These are phyloP conservation scores for Caiman crocodilus DNA, from an alignment of 2,797 vertebrate genomes.

Conservation along the genomic window DNA sequence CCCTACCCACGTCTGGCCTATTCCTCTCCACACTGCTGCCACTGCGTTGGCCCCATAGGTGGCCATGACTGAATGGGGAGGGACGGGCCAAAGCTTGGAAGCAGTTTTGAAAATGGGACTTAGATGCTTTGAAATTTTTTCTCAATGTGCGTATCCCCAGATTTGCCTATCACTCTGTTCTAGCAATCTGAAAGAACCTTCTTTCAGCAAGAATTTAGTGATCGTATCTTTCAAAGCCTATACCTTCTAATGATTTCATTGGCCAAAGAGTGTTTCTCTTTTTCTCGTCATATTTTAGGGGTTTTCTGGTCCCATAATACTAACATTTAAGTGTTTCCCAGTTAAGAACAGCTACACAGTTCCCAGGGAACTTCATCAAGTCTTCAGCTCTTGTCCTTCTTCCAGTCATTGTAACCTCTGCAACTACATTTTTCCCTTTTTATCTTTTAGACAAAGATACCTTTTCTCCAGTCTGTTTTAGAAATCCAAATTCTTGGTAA, in stretches of 20 bases:
- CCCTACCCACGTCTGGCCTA: too few species aligned
- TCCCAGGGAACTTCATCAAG: background rate
- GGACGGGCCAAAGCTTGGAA: background rate
- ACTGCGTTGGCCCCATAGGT: too few species aligned
- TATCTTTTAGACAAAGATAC: background rate
- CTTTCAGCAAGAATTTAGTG: background rate
- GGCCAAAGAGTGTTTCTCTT: background rate
- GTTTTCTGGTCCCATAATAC: background rate
- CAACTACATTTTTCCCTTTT: background rate
- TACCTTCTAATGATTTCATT: background rate
- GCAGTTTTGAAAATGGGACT: background rate
- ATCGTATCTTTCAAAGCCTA: background rate
- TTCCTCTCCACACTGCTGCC: too few species aligned
- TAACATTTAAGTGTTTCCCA: background rate
- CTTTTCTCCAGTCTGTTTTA: background rate
- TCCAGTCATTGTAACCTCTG: background rate
- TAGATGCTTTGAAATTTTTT: background rate
- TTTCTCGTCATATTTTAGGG: background rate
- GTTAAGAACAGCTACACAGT: background rate
- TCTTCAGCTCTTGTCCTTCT: background rate
- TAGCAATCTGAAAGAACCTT: background rate
- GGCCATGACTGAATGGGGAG: too few species aligned
- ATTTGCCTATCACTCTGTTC: background rate
- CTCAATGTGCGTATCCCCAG: background rate
- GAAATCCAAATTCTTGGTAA: background rate